These are phyloP conservation scores for Hemiprocne comata DNA, from an alignment of 2,113 vertebrate genomes.

Conservation along the genomic window DNA sequence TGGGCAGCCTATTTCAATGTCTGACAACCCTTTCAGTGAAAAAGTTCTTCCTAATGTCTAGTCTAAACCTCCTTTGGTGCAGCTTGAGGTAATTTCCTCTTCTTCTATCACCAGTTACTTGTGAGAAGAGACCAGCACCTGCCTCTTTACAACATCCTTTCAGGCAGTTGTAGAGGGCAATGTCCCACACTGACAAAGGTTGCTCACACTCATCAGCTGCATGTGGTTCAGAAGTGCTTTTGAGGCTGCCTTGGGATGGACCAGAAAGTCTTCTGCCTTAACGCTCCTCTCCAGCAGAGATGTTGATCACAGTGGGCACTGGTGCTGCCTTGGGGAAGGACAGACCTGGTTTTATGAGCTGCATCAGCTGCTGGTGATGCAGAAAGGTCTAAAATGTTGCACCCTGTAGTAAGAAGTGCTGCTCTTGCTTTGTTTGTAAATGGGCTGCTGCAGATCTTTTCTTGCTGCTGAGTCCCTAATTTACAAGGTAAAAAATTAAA, in stretches of 20 bases:
- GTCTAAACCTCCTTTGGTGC: too few relatives aligned
- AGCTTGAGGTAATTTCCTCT: too few relatives aligned
- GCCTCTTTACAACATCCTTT: too few relatives aligned
- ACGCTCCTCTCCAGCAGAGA: neutral
- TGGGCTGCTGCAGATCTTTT: neutral
- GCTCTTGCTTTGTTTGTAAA: neutral
- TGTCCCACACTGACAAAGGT: neutral
- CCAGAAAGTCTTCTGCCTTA: neutral
- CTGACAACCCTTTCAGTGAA: too few relatives aligned
- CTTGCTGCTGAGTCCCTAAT: neutral
- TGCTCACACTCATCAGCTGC: fast-evolving
- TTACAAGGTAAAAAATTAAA: neutral
- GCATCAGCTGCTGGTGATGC: too few relatives aligned
- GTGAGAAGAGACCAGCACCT: too few relatives aligned
- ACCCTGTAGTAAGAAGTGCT: neutral
- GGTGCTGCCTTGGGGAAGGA: too few relatives aligned
- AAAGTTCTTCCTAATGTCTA: too few relatives aligned
- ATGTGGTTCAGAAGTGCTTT: neutral
- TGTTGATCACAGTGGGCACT: neutral
- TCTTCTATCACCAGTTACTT: too few relatives aligned
- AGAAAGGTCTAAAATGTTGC: neutral
- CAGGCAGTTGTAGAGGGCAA: neutral
- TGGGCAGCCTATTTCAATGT: too few relatives aligned
- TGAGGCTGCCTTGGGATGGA: neutral
- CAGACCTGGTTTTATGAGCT: neutral